phyloP scores from a whole-genome alignment of 2,797 vertebrate genomes.

The Vultur gryphus region DNA sequence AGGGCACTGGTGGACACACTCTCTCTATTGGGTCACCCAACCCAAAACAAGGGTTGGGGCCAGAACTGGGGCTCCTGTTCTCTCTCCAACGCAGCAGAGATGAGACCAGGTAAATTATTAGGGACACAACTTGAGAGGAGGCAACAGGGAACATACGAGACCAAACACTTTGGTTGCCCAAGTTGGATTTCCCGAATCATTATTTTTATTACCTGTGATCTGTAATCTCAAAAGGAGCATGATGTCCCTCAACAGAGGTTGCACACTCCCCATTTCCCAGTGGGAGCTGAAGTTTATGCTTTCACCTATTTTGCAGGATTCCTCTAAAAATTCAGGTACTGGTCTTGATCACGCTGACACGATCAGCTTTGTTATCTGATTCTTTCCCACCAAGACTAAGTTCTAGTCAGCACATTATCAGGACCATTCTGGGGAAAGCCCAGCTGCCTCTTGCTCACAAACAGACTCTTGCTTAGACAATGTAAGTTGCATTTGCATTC shows the following conservation, averaged over 20 bases:
- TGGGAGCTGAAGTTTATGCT: neutral
- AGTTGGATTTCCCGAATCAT: neutral
- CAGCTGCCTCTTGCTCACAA: neutral
- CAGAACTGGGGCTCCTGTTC: neutral
- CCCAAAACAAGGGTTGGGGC: neutral
- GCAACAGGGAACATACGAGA: accelerated
- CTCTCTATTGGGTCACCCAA: neutral
- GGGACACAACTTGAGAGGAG: neutral
- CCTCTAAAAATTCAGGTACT: neutral
- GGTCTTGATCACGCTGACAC: neutral
- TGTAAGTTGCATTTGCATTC: neutral
- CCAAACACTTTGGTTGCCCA: neutral
- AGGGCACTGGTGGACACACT: neutral
- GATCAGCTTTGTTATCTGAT: neutral
- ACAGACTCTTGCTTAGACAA: neutral
- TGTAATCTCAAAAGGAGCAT: neutral
- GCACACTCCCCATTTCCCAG: neutral
- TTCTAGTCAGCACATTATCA: neutral
- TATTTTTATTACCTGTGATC: neutral
- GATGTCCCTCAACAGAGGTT: neutral
- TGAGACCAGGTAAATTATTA: neutral
- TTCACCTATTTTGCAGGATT: neutral
- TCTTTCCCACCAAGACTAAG: neutral
- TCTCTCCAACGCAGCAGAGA: neutral
- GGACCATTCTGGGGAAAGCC: neutral